Evolutionary conservation across 2,888 invertebrate genomes (phyloP), one percentile per base, ranked within the genome.

Genomic region (Parasteatoda lunata): DNA sequence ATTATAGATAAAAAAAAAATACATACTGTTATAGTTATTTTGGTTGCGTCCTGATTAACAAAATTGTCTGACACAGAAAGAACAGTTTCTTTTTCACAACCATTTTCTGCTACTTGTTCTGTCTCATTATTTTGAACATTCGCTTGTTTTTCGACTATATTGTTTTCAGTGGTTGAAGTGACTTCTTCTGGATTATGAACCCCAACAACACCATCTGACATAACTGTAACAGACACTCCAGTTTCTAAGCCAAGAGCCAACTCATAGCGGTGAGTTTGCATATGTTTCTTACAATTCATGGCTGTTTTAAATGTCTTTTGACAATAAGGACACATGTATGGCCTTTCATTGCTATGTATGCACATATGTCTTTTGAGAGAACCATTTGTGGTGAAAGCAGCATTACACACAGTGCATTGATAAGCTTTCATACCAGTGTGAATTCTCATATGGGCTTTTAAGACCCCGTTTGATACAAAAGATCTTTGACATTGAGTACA

Each of bases 321-420:
- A 90, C 94, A 94, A 90, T 94, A 94, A 0, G 94, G 94, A 91
- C 94, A 94, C 91, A 93, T 92, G 90, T 92, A 94, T 2, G 93
- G 93, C 78, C 93, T 92, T 66, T 91, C 91, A 78, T 92, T 92
- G 7, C 91, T 95, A 91, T 93, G 93, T 30, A 95, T 94, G 5
- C 95, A 93, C 91, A 95, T 93, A 91, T 98, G 98, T 73, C 97
- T 94, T 90, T 94, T 95, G 90, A 98, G 92, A 91, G 94, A 94
- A 9, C 94, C 94, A 90, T 94, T 94, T 0, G 94, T 94, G 1
- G 94, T 93, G 90, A 95, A 95, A 82, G 93, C 91, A 68, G 93
- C 93, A 89, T 93, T 93, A 91, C 95, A 95, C 49, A 95, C 93
- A 71, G 93, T 92, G 90, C 95, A 95, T 72, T 92, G 92, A 90